These are phyloP conservation scores for Tachina grossa DNA, from an alignment of 2,888 invertebrate species.

Conservation along the genomic window DNA sequence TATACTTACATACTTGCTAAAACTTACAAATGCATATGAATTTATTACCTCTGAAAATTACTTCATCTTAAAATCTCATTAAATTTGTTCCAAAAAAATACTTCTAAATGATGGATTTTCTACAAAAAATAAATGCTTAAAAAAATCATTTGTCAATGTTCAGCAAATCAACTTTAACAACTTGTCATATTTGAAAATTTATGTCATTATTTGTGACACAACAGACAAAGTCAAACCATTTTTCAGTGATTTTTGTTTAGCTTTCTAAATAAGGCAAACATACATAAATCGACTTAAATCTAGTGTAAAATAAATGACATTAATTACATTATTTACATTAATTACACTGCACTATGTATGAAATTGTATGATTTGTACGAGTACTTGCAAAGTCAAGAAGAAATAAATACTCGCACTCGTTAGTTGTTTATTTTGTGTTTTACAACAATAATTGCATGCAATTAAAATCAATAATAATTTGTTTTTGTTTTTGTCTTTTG, in stretches of 20 bases:
- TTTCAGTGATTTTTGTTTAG: not conserved
- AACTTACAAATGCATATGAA: too few species aligned
- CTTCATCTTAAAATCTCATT: not conserved
- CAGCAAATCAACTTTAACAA: constrained; percentile 14
- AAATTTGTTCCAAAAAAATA: not conserved
- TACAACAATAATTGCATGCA: constrained; percentile 45
- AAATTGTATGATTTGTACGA: not conserved
- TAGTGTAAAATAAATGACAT: constrained; percentile 37
- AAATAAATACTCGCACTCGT: not conserved
- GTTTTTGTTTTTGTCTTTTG: constrained; percentile 6
- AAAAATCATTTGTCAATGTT: constrained; percentile 15
- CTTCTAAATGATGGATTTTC: not conserved
- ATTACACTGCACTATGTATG: constrained; percentile 2
- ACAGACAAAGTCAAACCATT: constrained; percentile 13
- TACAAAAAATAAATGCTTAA: not conserved
- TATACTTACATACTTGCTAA: too few species aligned
- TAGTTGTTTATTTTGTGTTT: constrained; percentile 23
- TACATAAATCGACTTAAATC: constrained; percentile 16
- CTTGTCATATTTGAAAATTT: constrained; percentile 34
- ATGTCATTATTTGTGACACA: constrained; percentile 16
- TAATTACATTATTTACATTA: constrained; percentile 62
- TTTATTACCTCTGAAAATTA: too few species aligned
- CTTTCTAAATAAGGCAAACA: constrained; percentile 1
- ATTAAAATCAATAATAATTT: constrained; percentile 39
- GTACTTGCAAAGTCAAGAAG: not conserved